These are phyloP conservation scores for Glaucopsyche alexis DNA, from an alignment of 2,888 invertebrate genomes.

Conservation along the genomic window DNA sequence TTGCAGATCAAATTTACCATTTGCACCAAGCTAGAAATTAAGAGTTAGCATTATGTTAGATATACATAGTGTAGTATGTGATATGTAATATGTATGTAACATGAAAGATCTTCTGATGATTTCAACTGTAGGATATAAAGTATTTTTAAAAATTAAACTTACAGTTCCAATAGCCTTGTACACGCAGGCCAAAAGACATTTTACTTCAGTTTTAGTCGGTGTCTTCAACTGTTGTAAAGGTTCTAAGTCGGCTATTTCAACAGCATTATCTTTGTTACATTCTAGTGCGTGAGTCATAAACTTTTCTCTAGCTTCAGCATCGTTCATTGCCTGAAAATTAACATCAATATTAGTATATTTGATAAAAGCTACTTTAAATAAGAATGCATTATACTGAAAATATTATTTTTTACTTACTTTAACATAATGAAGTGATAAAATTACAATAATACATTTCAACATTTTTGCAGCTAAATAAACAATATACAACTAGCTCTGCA, in stretches of 20 bases:
- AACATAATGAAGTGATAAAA: neutral
- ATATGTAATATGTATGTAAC: no score
- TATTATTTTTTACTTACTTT: neutral
- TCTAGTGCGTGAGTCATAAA: slow-evolving; percentile 55
- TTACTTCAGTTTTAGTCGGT: slow-evolving; percentile 64
- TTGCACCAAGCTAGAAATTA: slow-evolving; percentile 36
- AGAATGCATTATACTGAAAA: neutral
- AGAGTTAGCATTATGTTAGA: neutral
- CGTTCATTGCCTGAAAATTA: slow-evolving; percentile 50
- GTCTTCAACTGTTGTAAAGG: slow-evolving; percentile 50
- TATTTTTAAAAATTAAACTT: neutral
- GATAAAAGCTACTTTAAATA: neutral
- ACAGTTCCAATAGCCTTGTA: slow-evolving; percentile 29
- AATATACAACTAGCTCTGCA: neutral
- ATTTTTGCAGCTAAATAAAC: neutral
- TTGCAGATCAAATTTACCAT: slow-evolving; percentile 55
- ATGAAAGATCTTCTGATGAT: neutral
- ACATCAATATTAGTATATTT: neutral
- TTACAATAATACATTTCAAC: slow-evolving; percentile 3
- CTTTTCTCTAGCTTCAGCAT: slow-evolving; percentile 56
- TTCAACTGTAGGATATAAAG: no score
- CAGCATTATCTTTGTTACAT: slow-evolving; percentile 55
- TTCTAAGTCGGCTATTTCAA: slow-evolving; percentile 57
- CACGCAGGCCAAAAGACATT: slow-evolving; percentile 71
- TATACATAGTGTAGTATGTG: no score